phyloP scores from a whole-genome alignment of 2,888 invertebrate genomes.

The Athalia circularis region DNA sequence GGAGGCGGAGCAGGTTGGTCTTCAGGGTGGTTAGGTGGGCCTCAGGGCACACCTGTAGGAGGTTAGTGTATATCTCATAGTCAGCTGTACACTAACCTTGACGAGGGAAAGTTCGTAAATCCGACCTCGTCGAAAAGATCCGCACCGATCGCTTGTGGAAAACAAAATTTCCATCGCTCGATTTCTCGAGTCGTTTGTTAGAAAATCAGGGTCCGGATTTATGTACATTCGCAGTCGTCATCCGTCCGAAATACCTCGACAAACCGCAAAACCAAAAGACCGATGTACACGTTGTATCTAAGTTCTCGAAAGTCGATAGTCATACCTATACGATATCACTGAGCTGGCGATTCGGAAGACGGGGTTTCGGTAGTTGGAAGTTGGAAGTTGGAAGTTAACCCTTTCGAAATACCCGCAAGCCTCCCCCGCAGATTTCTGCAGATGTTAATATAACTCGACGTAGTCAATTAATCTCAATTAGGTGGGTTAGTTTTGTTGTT shows the following conservation, averaged over 20 bases:
- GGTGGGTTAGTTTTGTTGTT: neutral
- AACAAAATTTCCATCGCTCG: neutral
- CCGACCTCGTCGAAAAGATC: neutral
- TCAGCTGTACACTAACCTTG: constrained; percentile 52
- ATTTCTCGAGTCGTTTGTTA: neutral
- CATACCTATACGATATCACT: too few relatives aligned
- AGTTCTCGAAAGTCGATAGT: neutral
- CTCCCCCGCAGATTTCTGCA: neutral
- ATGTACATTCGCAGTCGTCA: too few relatives aligned
- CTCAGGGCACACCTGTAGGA: constrained; percentile 60
- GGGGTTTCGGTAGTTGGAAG: too few relatives aligned
- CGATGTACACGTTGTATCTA: neutral
- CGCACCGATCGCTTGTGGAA: too few relatives aligned
- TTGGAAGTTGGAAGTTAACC: too few relatives aligned
- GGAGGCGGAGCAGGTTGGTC: constrained; percentile 82
- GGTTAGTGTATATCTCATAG: constrained; percentile 60
- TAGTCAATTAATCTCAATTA: constrained; percentile 40
- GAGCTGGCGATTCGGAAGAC: too few relatives aligned
- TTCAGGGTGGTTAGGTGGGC: constrained; percentile 83
- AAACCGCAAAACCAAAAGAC: too few relatives aligned
- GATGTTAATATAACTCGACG: constrained; percentile 13
- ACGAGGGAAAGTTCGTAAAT: neutral
- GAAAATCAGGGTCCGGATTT: too few relatives aligned
- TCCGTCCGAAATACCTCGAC: too few relatives aligned
- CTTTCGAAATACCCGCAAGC: too few relatives aligned